Base-by-base conservation (phyloP, 2,888 invertebrate genomes). In the Blastobasis adustella region DNA sequence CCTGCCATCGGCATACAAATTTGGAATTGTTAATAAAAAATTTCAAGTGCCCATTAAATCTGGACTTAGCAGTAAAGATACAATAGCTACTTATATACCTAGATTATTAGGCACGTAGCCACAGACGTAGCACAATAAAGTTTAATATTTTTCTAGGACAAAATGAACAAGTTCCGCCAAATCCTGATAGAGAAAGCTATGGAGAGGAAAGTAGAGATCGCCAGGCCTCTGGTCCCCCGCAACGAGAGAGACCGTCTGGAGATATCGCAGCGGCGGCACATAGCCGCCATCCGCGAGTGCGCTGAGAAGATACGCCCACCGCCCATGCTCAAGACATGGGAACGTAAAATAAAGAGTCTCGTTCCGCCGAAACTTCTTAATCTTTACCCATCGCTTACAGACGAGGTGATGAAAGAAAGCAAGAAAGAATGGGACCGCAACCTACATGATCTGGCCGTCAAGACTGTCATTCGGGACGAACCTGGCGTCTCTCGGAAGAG, bases 381-480 rank as follows among this genome's bases (percentile, higher is more conserved):
- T 38, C 86, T 89, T 45, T 93, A 90, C 69, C 90, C 90, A 0
- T 72, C 81, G 37, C 66, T 92, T 1, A 82, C 91, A 42, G 81
- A 89, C 38, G 80, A 76, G 6, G 79, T 92, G 23, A 82, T 93
- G 54, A 64, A 77, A 4, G 92, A 92, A 64, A 88, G 89, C 46
- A 86, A 91, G 60, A 66, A 66, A 0, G 91, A 92, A 59, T 93
- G 91, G 82, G 83, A 91, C 60, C 77, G 78, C 23, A 82, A 92
- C 48, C 90, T 93, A 51, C 92, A 93, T 59, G 79, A 89, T 0
- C 89, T 91, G 41, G 93, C 93, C 8, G 90, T 94, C 47, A 91
- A 90, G 63, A 90, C 90, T 40, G 90, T 93, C 51, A 85, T 93
- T 10, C 86, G 90, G 41, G 91, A 92, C 49, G 72, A 86, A 42